Conservation (phyloP, 1,140 invertebrate genomes). For the Papilio dardanus region DNA sequence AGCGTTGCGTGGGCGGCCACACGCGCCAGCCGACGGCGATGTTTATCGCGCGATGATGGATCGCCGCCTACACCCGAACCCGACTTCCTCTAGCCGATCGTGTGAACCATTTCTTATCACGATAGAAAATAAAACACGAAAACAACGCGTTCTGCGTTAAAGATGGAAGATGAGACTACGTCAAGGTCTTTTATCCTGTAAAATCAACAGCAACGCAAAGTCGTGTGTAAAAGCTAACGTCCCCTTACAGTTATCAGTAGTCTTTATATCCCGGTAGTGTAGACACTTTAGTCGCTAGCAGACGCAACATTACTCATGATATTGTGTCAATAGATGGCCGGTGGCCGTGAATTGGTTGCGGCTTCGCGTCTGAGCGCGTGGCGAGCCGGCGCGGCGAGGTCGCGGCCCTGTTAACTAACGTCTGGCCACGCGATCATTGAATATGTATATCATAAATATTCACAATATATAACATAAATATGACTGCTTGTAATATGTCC, state of each 20-base stretch:
- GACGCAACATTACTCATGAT: constrained; percentile 16
- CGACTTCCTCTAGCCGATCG: constrained; percentile 49
- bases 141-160: neutral
- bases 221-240: neutral
- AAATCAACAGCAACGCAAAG: neutral
- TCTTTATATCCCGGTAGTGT: neutral
- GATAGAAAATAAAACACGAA: neutral
- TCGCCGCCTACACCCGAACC: constrained; percentile 50
- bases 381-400: constrained; percentile 17
- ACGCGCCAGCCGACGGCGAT: constrained; percentile 56
- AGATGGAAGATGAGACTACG: neutral
- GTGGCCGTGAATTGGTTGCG: constrained; percentile 34
- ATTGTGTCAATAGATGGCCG: constrained; percentile 34
- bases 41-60: constrained; percentile 70
- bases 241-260: neutral
- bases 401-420: constrained; percentile 9
- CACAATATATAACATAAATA: neutral
- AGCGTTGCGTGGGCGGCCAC: constrained; percentile 50
- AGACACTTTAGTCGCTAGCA: neutral
- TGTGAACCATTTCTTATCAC: constrained; percentile 9
- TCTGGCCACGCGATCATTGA: constrained; percentile 11
- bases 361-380: constrained; percentile 22
- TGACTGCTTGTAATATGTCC: neutral
- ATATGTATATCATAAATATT: neutral
- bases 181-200: neutral